Percentiles rank a stretch among this genome's conserved stretches.
Conservation (phyloP, 2,888 invertebrate species). For the Drosophila kambysellisi region DNA sequence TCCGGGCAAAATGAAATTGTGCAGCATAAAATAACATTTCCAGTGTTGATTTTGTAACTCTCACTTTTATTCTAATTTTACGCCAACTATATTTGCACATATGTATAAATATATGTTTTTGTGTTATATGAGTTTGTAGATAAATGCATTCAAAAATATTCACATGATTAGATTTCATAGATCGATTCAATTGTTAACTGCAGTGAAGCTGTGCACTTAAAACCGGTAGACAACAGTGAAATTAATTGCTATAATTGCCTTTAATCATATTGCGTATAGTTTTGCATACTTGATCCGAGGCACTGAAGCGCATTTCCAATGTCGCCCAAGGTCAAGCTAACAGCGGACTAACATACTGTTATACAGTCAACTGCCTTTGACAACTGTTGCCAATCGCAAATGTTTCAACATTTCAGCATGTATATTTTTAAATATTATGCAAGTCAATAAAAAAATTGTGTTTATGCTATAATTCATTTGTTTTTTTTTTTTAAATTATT, state of each 20-base stretch:
- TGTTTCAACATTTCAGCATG: conserved; percentile 51
- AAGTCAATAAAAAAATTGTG: conserved; percentile 62
- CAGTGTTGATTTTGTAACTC: conserved; percentile 19
- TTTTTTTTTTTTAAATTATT: conserved; percentile 33
- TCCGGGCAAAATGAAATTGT: conserved; percentile 15
- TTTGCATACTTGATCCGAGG: conserved; percentile 38
- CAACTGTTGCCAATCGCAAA: conserved; percentile 23
- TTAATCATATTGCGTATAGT: conserved; percentile 11
- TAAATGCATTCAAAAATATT: background rate
- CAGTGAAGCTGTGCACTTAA: conserved; percentile 8
- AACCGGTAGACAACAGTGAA: conserved; percentile 48
- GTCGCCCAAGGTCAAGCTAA: conserved; percentile 69
- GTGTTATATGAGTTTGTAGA: background rate
- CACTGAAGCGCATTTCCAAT: conserved; percentile 63
- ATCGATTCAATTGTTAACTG: conserved; percentile 24
- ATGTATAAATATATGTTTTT: background rate
- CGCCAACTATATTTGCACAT: background rate
- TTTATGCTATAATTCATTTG: conserved; percentile 41
- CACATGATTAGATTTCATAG: background rate
- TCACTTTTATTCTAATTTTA: conserved; percentile 37
- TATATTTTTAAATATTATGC: conserved; percentile 56
- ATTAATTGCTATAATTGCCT: conserved; percentile 52
- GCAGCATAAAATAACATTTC: conserved; percentile 12
- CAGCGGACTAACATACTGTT: conserved; percentile 49
- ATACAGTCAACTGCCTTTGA: background rate